A percentile compares a stretch with the other conserved stretches of the same genome.
phyloP scores from a whole-genome alignment of 2,797 vertebrate species.

The Gymnothorax reevesii region DNA sequence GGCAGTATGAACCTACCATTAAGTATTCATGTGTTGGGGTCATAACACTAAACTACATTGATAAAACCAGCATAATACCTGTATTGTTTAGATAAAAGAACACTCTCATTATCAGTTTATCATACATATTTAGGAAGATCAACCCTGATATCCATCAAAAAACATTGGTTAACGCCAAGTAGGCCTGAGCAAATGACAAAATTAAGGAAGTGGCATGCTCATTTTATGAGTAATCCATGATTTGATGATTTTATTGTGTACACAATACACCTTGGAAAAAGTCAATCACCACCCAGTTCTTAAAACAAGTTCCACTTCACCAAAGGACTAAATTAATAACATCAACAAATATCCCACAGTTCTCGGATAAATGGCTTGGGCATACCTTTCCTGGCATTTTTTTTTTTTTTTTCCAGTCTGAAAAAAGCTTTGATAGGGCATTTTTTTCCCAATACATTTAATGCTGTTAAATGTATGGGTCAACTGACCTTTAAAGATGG shows the following conservation, averaged over 20 bases:
- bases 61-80: background rate
- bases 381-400: too few relatives aligned
- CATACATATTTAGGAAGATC: background rate
- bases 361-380: too few relatives aligned
- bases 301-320: too few relatives aligned
- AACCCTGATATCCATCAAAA: background rate
- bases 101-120: background rate
- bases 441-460: too few relatives aligned
- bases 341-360: too few relatives aligned
- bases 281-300: too few relatives aligned
- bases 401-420: too few relatives aligned
- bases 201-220: background rate
- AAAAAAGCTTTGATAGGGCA: too few relatives aligned
- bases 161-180: background rate
- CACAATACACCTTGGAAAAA: background rate
- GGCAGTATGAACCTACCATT: slow-evolving; percentile 14
- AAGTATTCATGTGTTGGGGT: slow-evolving; percentile 21
- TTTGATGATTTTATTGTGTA: background rate
- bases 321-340: too few relatives aligned
- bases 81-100: background rate
- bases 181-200: background rate
- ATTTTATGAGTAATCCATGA: background rate
- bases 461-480: too few relatives aligned
- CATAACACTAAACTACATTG: background rate
- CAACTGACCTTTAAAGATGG: too few relatives aligned